Conservation (phyloP, 2,888 invertebrate species). For the Torymus tubicola region DNA sequence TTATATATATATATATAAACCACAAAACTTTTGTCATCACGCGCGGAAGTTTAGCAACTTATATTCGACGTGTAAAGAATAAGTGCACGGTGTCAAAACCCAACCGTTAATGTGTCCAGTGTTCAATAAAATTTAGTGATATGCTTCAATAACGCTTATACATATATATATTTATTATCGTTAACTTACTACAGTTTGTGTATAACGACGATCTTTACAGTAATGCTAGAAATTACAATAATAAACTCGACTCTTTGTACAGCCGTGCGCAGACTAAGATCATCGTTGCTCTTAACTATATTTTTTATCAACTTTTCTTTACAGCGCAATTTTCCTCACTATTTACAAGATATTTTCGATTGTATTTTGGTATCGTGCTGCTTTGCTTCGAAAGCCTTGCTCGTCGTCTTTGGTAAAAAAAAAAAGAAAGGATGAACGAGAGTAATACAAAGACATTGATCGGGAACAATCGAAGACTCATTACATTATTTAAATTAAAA, state of each 20-base stretch:
- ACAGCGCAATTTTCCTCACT: conserved; percentile 30
- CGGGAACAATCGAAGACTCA: conserved; percentile 32
- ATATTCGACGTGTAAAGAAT: conserved; percentile 30
- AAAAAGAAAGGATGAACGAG: conserved; percentile 29
- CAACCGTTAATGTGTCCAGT: conserved; percentile 38
- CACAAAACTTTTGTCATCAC: conserved; percentile 11
- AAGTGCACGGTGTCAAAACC: conserved; percentile 11
- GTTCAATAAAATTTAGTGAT: conserved; percentile 43
- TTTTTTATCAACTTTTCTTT: conserved; percentile 16
- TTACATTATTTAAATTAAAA: conserved; percentile 30
- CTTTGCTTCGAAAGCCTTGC: conserved; percentile 31
- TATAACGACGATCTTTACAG: conserved; percentile 16
- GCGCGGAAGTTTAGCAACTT: conserved; percentile 20
- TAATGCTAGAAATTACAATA: background rate
- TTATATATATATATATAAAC: conserved; percentile 58
- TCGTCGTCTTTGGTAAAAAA: conserved; percentile 24
- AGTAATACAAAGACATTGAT: conserved; percentile 42
- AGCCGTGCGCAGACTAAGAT: background rate
- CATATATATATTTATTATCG: conserved; percentile 24
- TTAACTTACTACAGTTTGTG: conserved; percentile 22
- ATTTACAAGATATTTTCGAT: conserved; percentile 54
- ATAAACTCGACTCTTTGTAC: conserved; percentile 1
- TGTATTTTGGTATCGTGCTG: conserved; percentile 51
- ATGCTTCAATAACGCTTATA: conserved; percentile 12
- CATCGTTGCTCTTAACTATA: too few species aligned